Conservation (phyloP, 2,888 invertebrate species). For the Philhelius pedissequus region DNA sequence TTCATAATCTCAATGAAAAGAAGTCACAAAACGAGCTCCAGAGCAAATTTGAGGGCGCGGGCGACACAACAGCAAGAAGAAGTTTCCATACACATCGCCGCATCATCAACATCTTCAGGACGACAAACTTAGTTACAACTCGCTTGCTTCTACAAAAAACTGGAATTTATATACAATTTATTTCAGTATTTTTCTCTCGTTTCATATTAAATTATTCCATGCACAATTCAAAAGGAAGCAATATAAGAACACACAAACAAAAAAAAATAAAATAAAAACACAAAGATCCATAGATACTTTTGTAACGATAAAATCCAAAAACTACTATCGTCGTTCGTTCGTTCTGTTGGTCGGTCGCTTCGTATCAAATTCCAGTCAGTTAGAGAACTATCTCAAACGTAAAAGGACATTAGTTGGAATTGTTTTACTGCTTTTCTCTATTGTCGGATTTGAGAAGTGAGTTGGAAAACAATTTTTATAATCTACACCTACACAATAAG, state of each 20-base stretch:
- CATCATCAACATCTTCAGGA: neutral
- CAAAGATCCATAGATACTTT: conserved; percentile 5
- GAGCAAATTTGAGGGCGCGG: neutral
- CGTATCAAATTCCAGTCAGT: conserved; percentile 50
- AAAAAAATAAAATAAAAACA: neutral
- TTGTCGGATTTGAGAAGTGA: neutral
- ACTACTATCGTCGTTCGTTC: conserved; percentile 6
- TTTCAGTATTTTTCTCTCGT: conserved; percentile 46
- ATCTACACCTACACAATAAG: conserved; percentile 40
- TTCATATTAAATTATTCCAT: conserved; percentile 63
- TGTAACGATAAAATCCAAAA: conserved; percentile 46
- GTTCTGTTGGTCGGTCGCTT: neutral
- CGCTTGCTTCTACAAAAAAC: neutral
- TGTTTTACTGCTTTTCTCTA: neutral
- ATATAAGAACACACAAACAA: conserved; percentile 4
- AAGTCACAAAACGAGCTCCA: conserved; percentile 47
- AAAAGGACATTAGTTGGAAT: conserved; percentile 58
- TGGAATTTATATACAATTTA: conserved; percentile 32
- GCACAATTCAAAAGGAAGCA: conserved; percentile 59
- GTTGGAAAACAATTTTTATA: conserved; percentile 24
- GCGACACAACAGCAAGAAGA: neutral
- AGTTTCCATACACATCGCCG: conserved; percentile 21
- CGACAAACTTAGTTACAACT: conserved; percentile 19
- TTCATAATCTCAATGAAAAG: conserved; percentile 63
- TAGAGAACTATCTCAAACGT: conserved; percentile 30